Evolutionary conservation across 2,888 invertebrate species (phyloP).

Genomic region (Drosophila multiciliata): DNA sequence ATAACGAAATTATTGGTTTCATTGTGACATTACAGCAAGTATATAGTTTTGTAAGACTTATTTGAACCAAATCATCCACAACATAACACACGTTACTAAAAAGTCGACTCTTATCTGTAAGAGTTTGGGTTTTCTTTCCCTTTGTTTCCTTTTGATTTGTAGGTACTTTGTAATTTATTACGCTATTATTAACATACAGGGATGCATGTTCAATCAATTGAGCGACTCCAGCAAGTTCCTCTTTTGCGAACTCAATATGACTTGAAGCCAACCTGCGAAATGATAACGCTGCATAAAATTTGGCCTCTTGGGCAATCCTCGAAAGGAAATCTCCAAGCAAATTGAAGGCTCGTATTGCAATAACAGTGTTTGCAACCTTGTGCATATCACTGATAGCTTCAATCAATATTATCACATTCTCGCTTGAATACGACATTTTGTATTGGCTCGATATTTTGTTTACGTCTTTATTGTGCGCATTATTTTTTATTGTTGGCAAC

Average conservation of each 20-base stretch:
- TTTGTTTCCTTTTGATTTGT: slow-evolving; percentile 67
- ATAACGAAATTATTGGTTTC: slow-evolving; percentile 72
- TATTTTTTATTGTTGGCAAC: slow-evolving; percentile 20
- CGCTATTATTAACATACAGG: slow-evolving; percentile 66
- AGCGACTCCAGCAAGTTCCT: slow-evolving; percentile 56
- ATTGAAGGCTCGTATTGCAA: slow-evolving; percentile 45
- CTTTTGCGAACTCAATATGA: slow-evolving; percentile 49
- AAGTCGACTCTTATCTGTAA: slow-evolving; percentile 57
- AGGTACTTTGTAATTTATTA: slow-evolving; percentile 30
- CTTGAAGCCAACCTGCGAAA: slow-evolving; percentile 47
- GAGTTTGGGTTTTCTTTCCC: slow-evolving; percentile 61
- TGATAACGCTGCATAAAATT: slow-evolving; percentile 39
- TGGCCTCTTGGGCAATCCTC: slow-evolving; percentile 50
- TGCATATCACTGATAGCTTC: slow-evolving; percentile 5
- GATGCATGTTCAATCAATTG: slow-evolving; percentile 57
- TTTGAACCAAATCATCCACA: slow-evolving; percentile 69
- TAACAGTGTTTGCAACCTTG: slow-evolving; percentile 21
- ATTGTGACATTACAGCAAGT: slow-evolving; percentile 78
- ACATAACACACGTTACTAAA: slow-evolving; percentile 66
- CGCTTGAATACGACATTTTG: neutral
- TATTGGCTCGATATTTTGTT: neutral
- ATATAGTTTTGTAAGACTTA: slow-evolving; percentile 63
- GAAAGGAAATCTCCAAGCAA: slow-evolving; percentile 51
- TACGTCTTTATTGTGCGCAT: slow-evolving; percentile 1
- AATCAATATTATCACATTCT: slow-evolving; percentile 20